phyloP scores from a whole-genome alignment of 2,113 vertebrate species.

The Myotis lucifugus region DNA sequence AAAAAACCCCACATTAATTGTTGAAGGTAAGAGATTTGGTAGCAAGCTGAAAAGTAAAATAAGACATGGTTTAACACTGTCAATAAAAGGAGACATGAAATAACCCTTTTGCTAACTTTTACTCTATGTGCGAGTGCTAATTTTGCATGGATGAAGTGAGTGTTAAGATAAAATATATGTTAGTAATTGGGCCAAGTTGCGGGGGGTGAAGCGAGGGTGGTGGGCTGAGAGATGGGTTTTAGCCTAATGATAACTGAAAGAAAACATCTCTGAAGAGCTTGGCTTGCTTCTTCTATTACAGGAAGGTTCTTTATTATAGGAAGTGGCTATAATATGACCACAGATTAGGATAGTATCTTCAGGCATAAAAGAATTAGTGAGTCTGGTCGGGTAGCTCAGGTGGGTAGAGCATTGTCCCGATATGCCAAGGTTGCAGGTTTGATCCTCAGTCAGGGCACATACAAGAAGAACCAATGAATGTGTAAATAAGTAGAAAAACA shows the following conservation, averaged over 20 bases:
- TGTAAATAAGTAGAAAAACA: too few species aligned
- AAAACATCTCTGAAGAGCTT: not conserved
- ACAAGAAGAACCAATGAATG: too few species aligned
- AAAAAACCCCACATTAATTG: constrained; percentile 36
- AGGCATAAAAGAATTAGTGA: constrained; percentile 10
- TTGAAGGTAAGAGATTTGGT: not conserved
- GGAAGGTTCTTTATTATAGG: not conserved
- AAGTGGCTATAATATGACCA: not conserved
- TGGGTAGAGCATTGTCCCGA: too few species aligned
- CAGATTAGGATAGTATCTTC: not conserved
- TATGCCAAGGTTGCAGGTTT: too few species aligned
- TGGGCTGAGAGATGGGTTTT: not conserved
- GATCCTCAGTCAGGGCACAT: too few species aligned
- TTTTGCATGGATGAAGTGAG: not conserved
- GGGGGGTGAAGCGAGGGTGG: not conserved
- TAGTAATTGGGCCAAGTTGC: not conserved
- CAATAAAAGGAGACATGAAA: not conserved
- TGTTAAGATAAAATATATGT: not conserved
- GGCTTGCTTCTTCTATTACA: constrained; percentile 17
- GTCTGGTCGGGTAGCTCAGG: not conserved
- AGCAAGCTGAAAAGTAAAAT: constrained; percentile 50
- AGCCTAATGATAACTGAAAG: not conserved
- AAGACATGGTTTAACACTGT: not conserved
- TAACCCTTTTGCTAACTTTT: not conserved
- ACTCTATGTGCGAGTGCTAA: not conserved